These are phyloP conservation scores for Apostichopus leukothele DNA, from an alignment of 53 echinoderm and acorn worm species.

Conservation along the genomic window DNA sequence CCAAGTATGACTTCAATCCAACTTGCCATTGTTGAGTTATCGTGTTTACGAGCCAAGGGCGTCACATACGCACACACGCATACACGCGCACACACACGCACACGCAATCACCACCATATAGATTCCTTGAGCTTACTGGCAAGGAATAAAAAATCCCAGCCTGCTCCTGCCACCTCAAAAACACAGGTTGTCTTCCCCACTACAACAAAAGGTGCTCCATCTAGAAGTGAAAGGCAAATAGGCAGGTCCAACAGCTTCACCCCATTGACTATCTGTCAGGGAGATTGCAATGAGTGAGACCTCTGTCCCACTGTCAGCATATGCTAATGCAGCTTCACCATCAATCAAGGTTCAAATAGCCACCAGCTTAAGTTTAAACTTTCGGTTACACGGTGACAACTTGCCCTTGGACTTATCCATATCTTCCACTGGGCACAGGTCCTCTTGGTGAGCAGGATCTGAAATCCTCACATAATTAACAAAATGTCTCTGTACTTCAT, in stretches of 20 bases:
- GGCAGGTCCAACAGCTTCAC: conserved; percentile 7
- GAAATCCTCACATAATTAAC: conserved; percentile 17
- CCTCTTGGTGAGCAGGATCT: conserved; percentile 22
- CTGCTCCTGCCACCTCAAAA: neutral
- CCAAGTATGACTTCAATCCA: too few species aligned
- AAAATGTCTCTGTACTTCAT: neutral
- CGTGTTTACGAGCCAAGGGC: too few species aligned
- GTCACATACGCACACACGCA: too few species aligned
- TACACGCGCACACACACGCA: too few species aligned
- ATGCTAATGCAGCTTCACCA: neutral
- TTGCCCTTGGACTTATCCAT: neutral
- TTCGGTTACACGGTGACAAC: neutral
- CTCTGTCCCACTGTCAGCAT: conserved; percentile 23
- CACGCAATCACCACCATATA: too few species aligned
- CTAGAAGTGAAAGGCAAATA: conserved; percentile 20
- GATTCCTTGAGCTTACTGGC: too few species aligned
- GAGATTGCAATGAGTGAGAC: conserved; percentile 11
- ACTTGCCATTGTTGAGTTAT: too few species aligned
- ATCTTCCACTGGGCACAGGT: neutral
- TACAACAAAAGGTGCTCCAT: conserved; percentile 23
- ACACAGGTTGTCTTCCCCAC: conserved; percentile 16
- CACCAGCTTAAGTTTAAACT: neutral
- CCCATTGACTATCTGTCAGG: neutral
- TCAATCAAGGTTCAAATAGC: conserved; percentile 1
- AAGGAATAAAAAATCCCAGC: too few species aligned